Evolutionary conservation across 2,113 vertebrate genomes (phyloP).

Genomic region (Solea solea): DNA sequence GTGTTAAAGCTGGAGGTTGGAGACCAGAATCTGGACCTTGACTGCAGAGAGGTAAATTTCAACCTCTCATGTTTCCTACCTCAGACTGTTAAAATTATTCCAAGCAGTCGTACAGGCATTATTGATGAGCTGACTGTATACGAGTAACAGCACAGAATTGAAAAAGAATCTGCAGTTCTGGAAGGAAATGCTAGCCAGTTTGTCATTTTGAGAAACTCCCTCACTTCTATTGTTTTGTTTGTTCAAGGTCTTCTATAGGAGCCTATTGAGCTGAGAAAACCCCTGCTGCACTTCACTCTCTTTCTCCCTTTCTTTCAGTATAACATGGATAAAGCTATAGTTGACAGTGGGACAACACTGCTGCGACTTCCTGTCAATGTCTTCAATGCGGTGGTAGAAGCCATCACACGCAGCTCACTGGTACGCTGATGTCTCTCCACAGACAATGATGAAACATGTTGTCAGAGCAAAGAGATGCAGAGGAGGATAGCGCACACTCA

Average conservation of each 20-base stretch:
- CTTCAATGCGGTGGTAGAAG: constrained; percentile 89
- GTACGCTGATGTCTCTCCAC: constrained; percentile 77
- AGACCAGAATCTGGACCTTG: constrained; percentile 88
- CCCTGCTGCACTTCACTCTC: constrained; percentile 10
- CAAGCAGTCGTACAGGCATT: too few species aligned
- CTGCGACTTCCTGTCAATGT: constrained; percentile 94
- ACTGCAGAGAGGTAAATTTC: constrained; percentile 91
- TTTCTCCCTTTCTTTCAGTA: constrained; percentile 81
- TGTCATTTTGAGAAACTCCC: constrained; percentile 33
- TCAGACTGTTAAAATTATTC: background rate
- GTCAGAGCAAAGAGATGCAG: constrained; percentile 54
- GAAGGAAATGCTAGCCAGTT: constrained; percentile 12
- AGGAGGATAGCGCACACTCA: constrained; percentile 27
- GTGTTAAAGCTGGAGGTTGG: constrained; percentile 94
- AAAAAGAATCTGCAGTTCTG: background rate
- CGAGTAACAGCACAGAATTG: too few species aligned
- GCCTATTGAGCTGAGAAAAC: constrained; percentile 15
- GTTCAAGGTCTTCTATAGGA: constrained; percentile 39
- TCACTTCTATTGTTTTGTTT: constrained; percentile 34
- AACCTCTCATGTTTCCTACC: background rate
- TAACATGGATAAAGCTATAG: constrained; percentile 95
- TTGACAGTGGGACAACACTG: constrained; percentile 97
- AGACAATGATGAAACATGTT: constrained; percentile 59
- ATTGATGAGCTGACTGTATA: background rate
- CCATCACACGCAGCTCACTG: constrained; percentile 88